Evolutionary conservation across 1,140 invertebrate species (phyloP).

Genomic region (Drosophila yakuba): DNA sequence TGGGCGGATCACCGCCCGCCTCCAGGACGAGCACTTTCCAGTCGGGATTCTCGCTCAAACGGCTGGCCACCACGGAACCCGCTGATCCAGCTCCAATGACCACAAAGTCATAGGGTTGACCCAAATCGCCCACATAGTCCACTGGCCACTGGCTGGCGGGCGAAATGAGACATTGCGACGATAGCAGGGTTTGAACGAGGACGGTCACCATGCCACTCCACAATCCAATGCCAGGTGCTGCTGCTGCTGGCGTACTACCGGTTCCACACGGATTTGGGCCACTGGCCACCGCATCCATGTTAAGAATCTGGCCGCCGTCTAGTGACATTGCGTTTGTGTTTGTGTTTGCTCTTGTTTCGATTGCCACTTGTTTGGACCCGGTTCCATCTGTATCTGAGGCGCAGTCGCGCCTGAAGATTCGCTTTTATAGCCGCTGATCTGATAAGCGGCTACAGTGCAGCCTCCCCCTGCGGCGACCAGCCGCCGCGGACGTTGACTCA

Average conservation of each 20-base stretch:
- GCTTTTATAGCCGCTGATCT: slow-evolving; percentile 59
- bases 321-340: slow-evolving; percentile 39
- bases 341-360: background rate
- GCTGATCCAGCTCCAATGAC: slow-evolving; percentile 89
- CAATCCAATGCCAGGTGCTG: slow-evolving; percentile 23
- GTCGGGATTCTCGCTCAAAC: slow-evolving; percentile 86
- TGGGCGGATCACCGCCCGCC: slow-evolving; percentile 86
- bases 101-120: slow-evolving; percentile 80
- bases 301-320: slow-evolving; percentile 7
- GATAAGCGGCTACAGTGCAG: slow-evolving; percentile 43
- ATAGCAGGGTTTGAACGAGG: slow-evolving; percentile 86
- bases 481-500: slow-evolving; percentile 9
- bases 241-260: background rate
- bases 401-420: slow-evolving; percentile 1
- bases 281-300: slow-evolving; percentile 1
- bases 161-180: slow-evolving; percentile 86
- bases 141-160: slow-evolving; percentile 85
- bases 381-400: slow-evolving; percentile 40
- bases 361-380: slow-evolving; percentile 2
- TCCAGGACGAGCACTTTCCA: slow-evolving; percentile 87
- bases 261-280: slow-evolving; percentile 4
- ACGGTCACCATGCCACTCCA: slow-evolving; percentile 85
- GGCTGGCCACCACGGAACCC: slow-evolving; percentile 87
- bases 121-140: slow-evolving; percentile 86
- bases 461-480: background rate